Conservation (phyloP, 2,797 vertebrate species). For the Sebastolobus altivelis region DNA sequence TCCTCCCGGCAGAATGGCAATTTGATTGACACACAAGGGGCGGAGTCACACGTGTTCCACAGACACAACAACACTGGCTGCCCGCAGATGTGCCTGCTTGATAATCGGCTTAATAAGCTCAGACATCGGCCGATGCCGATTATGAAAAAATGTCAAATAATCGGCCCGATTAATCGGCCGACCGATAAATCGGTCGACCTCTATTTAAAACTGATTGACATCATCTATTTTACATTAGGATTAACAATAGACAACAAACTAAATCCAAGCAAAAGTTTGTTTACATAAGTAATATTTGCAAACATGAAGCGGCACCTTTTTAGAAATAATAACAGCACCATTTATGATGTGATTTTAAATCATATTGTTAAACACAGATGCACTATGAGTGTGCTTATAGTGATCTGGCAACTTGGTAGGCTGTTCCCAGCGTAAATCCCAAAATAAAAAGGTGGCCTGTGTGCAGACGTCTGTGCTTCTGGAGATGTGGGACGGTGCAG, state of each 20-base stretch:
- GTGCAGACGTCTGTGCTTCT: slow-evolving; percentile 61
- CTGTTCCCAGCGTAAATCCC: slow-evolving; percentile 52
- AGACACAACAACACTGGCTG: too few species aligned
- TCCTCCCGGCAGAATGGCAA: too few species aligned
- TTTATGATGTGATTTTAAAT: background rate
- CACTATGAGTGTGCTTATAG: background rate
- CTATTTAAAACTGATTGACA: too few species aligned
- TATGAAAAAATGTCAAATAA: too few species aligned
- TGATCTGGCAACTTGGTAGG: background rate
- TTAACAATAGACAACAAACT: background rate
- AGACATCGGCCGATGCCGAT: too few species aligned
- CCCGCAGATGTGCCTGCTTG: too few species aligned
- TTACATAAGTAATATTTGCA: background rate
- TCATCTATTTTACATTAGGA: background rate
- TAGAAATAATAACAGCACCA: background rate
- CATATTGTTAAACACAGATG: background rate
- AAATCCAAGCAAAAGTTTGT: background rate
- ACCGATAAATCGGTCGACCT: too few species aligned
- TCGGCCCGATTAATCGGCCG: too few species aligned
- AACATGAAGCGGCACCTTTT: background rate
- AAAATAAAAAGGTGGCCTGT: slow-evolving; percentile 69
- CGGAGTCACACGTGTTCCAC: too few species aligned
- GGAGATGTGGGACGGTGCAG: slow-evolving; percentile 51
- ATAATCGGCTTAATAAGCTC: too few species aligned
- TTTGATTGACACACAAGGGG: too few species aligned